phyloP scores from a whole-genome alignment of 1,140 invertebrate genomes.

The Habropoda laboriosa region DNA sequence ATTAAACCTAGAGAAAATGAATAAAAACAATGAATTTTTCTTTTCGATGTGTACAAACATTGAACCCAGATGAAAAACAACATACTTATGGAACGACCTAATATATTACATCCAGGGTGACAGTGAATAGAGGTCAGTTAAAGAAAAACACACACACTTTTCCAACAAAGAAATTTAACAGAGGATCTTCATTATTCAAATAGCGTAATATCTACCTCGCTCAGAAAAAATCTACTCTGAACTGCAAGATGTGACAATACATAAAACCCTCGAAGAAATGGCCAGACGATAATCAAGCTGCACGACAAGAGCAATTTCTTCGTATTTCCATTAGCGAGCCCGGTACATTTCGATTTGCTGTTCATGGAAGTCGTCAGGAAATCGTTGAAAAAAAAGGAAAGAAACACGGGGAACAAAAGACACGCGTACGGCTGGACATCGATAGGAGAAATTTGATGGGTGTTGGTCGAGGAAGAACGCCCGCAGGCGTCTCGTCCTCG shows the following conservation, averaged over 20 bases:
- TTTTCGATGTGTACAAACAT: no score
- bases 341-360: no score
- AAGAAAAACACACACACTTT: no score
- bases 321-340: not conserved
- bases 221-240: not conserved
- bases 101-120: no score
- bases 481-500: conserved; percentile 68
- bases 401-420: conserved; percentile 36
- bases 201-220: not conserved
- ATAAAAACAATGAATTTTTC: no score
- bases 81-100: no score
- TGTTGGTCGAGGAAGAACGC: conserved; percentile 61
- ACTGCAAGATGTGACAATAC: not conserved
- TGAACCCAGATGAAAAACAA: no score
- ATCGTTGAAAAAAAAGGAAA: not conserved
- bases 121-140: no score
- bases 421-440: conserved; percentile 70
- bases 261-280: no score
- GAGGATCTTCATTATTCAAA: not conserved
- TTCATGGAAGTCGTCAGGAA: not conserved
- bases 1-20: no score
- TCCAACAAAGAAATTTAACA: no score
- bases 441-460: conserved; percentile 66
- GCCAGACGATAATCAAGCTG: not conserved
- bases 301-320: not conserved